Conservation (phyloP, 2,797 vertebrate species). For the Fistularia commersonii region DNA sequence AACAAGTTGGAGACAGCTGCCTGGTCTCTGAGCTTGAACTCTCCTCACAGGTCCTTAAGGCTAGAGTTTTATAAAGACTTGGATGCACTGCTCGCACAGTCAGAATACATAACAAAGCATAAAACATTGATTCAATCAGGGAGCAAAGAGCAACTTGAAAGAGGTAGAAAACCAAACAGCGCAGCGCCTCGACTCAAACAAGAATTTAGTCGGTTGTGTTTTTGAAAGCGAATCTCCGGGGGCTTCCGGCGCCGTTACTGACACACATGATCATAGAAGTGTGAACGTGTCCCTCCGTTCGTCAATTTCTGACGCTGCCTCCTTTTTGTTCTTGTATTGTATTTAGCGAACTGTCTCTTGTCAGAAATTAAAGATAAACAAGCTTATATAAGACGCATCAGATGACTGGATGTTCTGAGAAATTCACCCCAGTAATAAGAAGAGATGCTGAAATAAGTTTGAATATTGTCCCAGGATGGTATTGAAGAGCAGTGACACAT, state of each 20-base stretch:
- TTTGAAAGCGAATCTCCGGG: conserved; percentile 17
- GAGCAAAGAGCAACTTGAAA: conserved; percentile 47
- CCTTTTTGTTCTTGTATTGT: too few species aligned
- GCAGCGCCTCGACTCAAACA: conserved; percentile 28
- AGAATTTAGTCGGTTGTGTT: conserved; percentile 14
- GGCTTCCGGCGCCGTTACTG: conserved; percentile 1
- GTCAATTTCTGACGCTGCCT: too few species aligned
- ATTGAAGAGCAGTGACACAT: too few species aligned
- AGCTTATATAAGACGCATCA: too few species aligned
- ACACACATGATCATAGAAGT: neutral
- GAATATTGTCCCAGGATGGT: too few species aligned
- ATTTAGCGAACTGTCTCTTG: too few species aligned
- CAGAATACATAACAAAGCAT: conserved; percentile 50
- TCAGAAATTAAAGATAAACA: too few species aligned
- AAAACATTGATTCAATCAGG: conserved; percentile 55
- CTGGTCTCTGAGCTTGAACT: conserved; percentile 37
- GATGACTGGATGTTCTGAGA: too few species aligned
- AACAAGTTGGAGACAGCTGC: conserved; percentile 39
- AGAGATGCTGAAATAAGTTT: too few species aligned
- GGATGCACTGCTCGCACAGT: conserved; percentile 30
- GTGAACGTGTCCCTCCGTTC: neutral
- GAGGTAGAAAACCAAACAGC: too few species aligned
- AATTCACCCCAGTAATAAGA: too few species aligned
- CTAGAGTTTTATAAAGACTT: conserved; percentile 10
- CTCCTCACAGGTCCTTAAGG: conserved; percentile 11